Conservation (phyloP, 2,888 invertebrate genomes). For the Eugnorisma glareosa region DNA sequence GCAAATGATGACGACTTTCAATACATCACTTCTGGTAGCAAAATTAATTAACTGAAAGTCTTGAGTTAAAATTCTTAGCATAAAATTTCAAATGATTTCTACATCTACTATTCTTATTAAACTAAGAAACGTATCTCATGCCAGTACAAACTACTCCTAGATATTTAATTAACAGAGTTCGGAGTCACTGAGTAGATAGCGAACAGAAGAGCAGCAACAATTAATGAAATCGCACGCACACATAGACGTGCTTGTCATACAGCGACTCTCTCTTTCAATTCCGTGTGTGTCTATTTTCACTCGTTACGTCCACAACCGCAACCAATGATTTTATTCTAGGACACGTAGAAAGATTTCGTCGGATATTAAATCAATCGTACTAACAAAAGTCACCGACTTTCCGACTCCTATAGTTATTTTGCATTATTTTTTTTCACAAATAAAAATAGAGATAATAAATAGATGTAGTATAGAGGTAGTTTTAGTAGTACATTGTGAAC, state of each 20-base stretch:
- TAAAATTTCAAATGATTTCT: conserved; percentile 9
- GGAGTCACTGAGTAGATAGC: neutral
- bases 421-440: too few species aligned
- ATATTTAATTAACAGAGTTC: conserved; percentile 41
- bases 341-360: neutral
- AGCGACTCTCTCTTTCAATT: neutral
- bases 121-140: conserved; percentile 29
- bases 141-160: conserved; percentile 33
- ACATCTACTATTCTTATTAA: conserved; percentile 23
- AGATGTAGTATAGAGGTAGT: too few species aligned
- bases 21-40: neutral
- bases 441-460: too few species aligned
- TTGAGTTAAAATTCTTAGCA: neutral
- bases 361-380: neutral
- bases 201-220: neutral
- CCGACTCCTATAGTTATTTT: too few species aligned
- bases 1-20: neutral
- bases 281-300: too few species aligned
- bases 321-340: neutral
- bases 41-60: neutral
- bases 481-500: too few species aligned
- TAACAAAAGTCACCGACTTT: too few species aligned
- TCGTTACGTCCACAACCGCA: neutral
- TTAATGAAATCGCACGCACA: neutral
- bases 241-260: neutral